Percentiles rank a stretch among this genome's conserved stretches.
Evolutionary conservation across 1,140 invertebrate species (phyloP).

Genomic region (Cheumatopsyche charites): DNA sequence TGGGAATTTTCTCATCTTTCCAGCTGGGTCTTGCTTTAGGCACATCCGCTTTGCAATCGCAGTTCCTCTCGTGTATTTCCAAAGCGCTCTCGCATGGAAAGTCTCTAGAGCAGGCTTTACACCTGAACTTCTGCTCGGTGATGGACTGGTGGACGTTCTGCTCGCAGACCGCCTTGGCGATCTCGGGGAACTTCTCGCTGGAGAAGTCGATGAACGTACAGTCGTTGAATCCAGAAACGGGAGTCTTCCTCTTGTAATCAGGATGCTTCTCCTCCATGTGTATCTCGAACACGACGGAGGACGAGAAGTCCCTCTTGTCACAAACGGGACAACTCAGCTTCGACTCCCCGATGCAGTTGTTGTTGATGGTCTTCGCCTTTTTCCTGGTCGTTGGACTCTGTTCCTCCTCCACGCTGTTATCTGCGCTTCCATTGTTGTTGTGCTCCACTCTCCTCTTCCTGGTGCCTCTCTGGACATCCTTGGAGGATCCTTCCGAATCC

Average conservation of each 20-base stretch:
- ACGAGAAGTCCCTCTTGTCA: conserved; percentile 66
- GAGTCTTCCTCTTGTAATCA: conserved; percentile 66
- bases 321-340: conserved; percentile 65
- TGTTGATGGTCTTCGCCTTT: conserved; percentile 55
- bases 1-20: conserved; percentile 48
- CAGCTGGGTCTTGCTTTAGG: conserved; percentile 38
- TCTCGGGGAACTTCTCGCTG: conserved; percentile 76
- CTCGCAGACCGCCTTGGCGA: conserved; percentile 76
- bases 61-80: conserved; percentile 69
- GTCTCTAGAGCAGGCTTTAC: conserved; percentile 71
- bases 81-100: conserved; percentile 77
- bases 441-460: conserved; percentile 52
- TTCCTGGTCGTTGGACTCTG: conserved; percentile 55
- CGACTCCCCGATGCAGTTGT: conserved; percentile 56
- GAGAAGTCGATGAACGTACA: conserved; percentile 82
- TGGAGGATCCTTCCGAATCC: conserved; percentile 27
- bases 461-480: conserved; percentile 38
- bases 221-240: conserved; percentile 71
- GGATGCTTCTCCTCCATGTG: conserved; percentile 77
- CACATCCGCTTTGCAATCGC: conserved; percentile 52
- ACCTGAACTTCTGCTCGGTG: conserved; percentile 71
- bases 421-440: conserved; percentile 53
- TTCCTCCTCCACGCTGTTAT: conserved; percentile 60
- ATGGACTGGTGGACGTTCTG: conserved; percentile 68
- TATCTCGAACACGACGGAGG: conserved; percentile 64